These are phyloP conservation scores for Alosa sapidissima DNA, from an alignment of 2,797 vertebrate species.

Conservation along the genomic window DNA sequence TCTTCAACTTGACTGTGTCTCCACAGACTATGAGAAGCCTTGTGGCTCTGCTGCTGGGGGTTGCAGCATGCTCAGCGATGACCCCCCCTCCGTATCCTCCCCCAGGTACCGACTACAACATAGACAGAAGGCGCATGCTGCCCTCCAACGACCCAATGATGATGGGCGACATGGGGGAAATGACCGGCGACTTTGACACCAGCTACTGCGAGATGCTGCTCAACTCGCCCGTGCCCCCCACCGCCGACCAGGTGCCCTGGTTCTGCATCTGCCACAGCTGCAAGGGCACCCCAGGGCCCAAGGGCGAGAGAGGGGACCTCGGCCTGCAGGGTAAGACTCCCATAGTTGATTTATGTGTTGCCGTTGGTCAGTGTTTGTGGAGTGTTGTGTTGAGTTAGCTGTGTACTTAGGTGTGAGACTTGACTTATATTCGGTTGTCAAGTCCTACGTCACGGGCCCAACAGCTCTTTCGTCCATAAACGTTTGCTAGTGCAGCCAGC, in stretches of 20 bases:
- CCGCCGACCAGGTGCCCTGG: slow-evolving; percentile 54
- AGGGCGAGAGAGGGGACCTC: slow-evolving; percentile 52
- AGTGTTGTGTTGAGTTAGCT: background rate
- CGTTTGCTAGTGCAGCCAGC: no score
- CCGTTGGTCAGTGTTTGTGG: background rate
- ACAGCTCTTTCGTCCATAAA: no score
- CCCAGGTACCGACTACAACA: accelerated
- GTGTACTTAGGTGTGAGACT: background rate
- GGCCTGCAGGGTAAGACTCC: slow-evolving; percentile 51
- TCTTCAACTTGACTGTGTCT: background rate
- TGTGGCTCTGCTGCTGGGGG: slow-evolving; percentile 30
- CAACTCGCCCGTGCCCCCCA: slow-evolving; percentile 53
- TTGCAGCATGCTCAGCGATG: slow-evolving; percentile 13
- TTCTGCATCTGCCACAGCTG: slow-evolving; percentile 56
- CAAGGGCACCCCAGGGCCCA: slow-evolving; percentile 46
- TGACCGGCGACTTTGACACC: slow-evolving; percentile 24
- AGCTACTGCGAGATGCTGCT: slow-evolving; percentile 54
- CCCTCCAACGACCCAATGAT: background rate
- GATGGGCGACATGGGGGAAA: background rate
- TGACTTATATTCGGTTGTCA: background rate
- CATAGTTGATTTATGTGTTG: background rate
- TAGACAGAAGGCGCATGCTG: background rate
- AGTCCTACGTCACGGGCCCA: no score
- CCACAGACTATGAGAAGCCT: slow-evolving; percentile 43
- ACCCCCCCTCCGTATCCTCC: background rate